A percentile compares a stretch with the other conserved stretches of the same genome.
These are phyloP conservation scores for Dendrocincla tyrannina DNA, from an alignment of 2,797 vertebrate genomes.

Conservation along the genomic window DNA sequence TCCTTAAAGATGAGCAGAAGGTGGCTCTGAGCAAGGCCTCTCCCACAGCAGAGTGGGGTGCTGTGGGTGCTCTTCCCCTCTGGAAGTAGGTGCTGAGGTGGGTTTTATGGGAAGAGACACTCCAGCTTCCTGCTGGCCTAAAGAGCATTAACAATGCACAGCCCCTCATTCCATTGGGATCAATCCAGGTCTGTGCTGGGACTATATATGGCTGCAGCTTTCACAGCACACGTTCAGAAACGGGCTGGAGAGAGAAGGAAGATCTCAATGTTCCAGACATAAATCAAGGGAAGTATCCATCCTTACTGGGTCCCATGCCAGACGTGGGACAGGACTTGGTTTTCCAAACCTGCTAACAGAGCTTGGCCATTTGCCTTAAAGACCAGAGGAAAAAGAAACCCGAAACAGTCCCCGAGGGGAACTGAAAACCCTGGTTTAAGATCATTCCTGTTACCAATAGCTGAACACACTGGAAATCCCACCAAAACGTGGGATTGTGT, in stretches of 20 bases:
- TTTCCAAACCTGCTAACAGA: not conserved
- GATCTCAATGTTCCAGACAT: constrained; percentile 49
- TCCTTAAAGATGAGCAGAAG: not conserved
- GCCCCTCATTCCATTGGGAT: not conserved
- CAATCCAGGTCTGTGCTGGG: not conserved
- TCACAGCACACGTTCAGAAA: not conserved
- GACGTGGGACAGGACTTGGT: not conserved
- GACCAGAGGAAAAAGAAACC: not conserved
- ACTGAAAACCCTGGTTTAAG: not conserved
- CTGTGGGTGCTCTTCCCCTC: not conserved
- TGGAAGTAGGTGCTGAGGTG: fast-evolving
- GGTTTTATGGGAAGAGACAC: fast-evolving
- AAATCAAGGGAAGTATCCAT: constrained; percentile 15
- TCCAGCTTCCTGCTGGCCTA: not conserved
- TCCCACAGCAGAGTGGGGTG: not conserved
- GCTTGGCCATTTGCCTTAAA: not conserved
- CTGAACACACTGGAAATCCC: not conserved
- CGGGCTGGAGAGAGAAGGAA: not conserved
- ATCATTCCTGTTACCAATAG: not conserved
- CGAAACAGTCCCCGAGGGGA: fast-evolving
- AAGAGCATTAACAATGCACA: not conserved
- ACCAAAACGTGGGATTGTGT: fast-evolving
- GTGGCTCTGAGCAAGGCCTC: not conserved
- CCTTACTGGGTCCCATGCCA: not conserved
- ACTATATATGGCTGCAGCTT: not conserved